Base-by-base conservation (phyloP, 2,113 vertebrate species). In the Glareola pratincola region DNA sequence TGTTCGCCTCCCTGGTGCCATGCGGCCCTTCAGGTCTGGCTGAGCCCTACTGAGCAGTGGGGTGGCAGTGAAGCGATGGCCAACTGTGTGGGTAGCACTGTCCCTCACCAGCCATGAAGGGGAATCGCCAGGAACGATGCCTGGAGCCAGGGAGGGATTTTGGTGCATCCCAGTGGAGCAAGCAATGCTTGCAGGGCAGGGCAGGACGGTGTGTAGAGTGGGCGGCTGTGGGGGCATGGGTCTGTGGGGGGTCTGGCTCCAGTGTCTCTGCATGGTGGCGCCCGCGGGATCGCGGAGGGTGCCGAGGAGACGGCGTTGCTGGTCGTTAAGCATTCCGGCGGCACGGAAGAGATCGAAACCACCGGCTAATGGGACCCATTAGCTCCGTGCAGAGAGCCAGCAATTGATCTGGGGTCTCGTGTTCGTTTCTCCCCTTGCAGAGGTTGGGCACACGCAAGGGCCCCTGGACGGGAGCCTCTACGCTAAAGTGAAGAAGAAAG, bases 401-500 rank as follows among this genome's bases (percentile, higher is more conserved):
- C 54, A 83, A 77, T 96, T 97, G 94, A 98, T 93, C 95, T 85
- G 63, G 86, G 88, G 93, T 30, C 96, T 78, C 85, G 73, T 89
- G 93, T 90, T 96, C 93, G 2, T 96, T 95, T 93, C 85, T 94
- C 96, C 89, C 92, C 94, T 90, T 98, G 98, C 95, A 99, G 99
- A 99, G 90, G 99, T 99, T 89, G 99, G 99, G 92, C 99, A 99
- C 96, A 99, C 99, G 4, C 98, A 99, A 98, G 99, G 99, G 48
- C 99, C 99, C 0, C 97, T 99, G 96, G 99, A 99, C 6, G 99
- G 99, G 94, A 99, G 99, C 96, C 98, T 99, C 84, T 99, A 99
- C 18, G 99, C 99, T 97, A 99, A 99, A 97, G 99, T 99, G 92
- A 99, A 99, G 95, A 99, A 99, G 98, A 99, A 99, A 98, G 99